Conservation (phyloP, 2,888 invertebrate genomes). For the Rhodophaea formosa region DNA sequence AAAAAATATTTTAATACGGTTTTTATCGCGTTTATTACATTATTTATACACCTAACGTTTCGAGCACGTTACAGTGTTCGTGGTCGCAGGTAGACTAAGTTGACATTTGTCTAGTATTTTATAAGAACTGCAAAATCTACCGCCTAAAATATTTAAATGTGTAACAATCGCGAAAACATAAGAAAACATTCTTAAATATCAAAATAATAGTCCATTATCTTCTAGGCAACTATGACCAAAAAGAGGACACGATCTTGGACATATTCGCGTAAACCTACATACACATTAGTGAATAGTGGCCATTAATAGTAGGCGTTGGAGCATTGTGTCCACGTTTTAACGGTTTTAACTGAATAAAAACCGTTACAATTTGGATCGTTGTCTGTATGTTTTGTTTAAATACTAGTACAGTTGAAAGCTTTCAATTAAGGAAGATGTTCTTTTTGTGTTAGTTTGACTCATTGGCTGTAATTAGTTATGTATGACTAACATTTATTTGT, state of each 20-base stretch:
- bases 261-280: neutral
- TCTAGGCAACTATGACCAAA: neutral
- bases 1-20: too few relatives aligned
- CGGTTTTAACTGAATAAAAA: conserved; percentile 22
- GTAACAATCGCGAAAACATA: too few relatives aligned
- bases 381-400: neutral
- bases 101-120: too few relatives aligned
- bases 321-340: conserved; percentile 25
- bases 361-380: conserved; percentile 10
- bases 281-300: conserved; percentile 9
- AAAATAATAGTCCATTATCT: neutral
- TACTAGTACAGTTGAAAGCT: neutral
- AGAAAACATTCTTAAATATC: too few relatives aligned
- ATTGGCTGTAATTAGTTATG: neutral
- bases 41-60: too few relatives aligned
- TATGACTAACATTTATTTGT: neutral
- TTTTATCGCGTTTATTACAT: too few relatives aligned
- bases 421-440: neutral
- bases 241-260: neutral
- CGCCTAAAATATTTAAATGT: too few relatives aligned
- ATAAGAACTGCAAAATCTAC: too few relatives aligned
- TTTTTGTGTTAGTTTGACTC: neutral
- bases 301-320: conserved; percentile 16
- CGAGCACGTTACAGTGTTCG: too few relatives aligned
- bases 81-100: too few relatives aligned